These are phyloP conservation scores for Drosophila pectinifera DNA, from an alignment of 1,140 invertebrate species.

Conservation along the genomic window DNA sequence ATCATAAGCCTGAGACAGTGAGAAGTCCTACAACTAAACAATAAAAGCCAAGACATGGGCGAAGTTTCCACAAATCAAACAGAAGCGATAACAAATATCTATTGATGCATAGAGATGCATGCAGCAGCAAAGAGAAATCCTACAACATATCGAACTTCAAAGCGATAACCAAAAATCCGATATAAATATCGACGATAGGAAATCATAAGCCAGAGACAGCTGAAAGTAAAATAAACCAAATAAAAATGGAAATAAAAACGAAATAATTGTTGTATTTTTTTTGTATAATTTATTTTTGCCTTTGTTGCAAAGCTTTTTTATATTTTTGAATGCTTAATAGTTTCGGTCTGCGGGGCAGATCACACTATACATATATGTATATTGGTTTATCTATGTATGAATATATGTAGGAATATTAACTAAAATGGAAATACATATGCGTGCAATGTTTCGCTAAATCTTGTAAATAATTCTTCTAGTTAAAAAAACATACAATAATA, in stretches of 20 bases:
- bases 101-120: too few relatives aligned
- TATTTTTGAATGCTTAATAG: constrained; percentile 53
- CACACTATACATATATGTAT: constrained; percentile 33
- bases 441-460: constrained; percentile 34
- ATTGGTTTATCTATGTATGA: constrained; percentile 30
- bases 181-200: too few relatives aligned
- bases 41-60: too few relatives aligned
- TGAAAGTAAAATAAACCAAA: constrained; percentile 4
- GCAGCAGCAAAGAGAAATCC: too few relatives aligned
- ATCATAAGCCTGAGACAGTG: too few relatives aligned
- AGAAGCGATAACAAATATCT: too few relatives aligned
- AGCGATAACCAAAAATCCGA: too few relatives aligned
- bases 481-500: constrained; percentile 22
- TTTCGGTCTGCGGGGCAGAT: constrained; percentile 29
- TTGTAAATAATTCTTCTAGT: constrained; percentile 49
- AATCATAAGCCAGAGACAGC: too few relatives aligned
- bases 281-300: constrained; percentile 53
- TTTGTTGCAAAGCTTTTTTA: constrained; percentile 46
- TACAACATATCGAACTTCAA: too few relatives aligned
- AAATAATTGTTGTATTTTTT: constrained; percentile 16
- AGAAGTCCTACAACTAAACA: too few relatives aligned
- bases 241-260: constrained; percentile 28
- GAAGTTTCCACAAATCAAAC: too few relatives aligned
- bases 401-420: constrained; percentile 45
- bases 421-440: constrained; percentile 53